Base-by-base conservation (phyloP, 2,113 vertebrate genomes). In the Tyto alba region DNA sequence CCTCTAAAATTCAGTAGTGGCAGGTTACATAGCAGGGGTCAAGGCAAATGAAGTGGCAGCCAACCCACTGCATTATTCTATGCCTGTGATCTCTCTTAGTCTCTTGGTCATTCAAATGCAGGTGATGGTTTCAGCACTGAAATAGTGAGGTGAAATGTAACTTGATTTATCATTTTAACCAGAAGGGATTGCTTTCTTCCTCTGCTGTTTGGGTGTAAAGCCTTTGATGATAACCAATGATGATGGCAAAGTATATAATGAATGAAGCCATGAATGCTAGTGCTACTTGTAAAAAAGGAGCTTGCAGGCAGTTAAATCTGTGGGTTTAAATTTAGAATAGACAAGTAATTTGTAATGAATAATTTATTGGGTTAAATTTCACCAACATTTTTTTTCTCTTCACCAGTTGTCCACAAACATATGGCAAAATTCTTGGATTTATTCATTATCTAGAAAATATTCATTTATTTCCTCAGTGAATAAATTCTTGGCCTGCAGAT, bases 391-490 rank as follows among this genome's bases (percentile, higher is more conserved):
- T 95, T 89, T 96, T 92, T 90, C 52, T 86, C 6, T 94, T 96
- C 88, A 27, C 92, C 76, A 93, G 93, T 97, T 92, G 75, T 90
- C 86, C 93, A 90, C 90, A 97, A 96, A 93, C 95, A 96, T 93
- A 96, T 96, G 95, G 94, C 91, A 96, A 86, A 96, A 94, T 93
- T 81, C 82, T 93, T 87, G 60, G 59, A 91, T 95, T 88, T 92
- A 85, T 85, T 94, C 91, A 78, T 96, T 95, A 94, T 74, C 69
- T 68, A 67, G 62, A 88, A 97, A 95, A 96, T 95, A 96, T 96
- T 96, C 93, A 95, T 95, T 94, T 95, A 94, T 95, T 97, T 97
- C 85, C 59, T 83, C 93, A 95, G 78, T 93, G 95, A 93, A 95
- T 95, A 96, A 90, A 94, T 96, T 96, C 52, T 90, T 96, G 40